A percentile compares a stretch with the other conserved stretches of the same genome.
Conservation (phyloP, 2,797 vertebrate species). For the Psittacula derbiana region DNA sequence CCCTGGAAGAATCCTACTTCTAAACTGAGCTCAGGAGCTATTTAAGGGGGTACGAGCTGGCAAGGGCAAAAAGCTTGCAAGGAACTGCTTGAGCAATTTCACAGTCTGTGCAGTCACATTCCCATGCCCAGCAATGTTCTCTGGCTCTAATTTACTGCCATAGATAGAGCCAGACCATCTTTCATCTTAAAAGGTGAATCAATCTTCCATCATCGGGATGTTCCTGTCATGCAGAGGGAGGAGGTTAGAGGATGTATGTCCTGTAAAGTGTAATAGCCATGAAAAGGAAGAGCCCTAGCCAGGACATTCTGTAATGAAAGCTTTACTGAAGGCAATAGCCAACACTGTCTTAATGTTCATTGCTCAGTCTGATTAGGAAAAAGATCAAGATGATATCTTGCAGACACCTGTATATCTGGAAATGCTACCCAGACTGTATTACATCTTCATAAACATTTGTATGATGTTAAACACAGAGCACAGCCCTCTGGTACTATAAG, state of each 20-base stretch:
- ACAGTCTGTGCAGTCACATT: neutral
- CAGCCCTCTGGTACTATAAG: neutral
- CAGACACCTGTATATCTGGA: neutral
- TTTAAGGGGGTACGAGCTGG: neutral
- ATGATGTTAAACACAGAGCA: neutral
- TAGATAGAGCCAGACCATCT: neutral
- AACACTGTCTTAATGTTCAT: neutral
- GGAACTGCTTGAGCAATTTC: neutral
- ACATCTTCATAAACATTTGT: neutral
- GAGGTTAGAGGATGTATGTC: neutral
- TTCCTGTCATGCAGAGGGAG: neutral
- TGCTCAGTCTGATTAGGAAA: neutral
- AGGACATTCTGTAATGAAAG: neutral
- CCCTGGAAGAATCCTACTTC: neutral
- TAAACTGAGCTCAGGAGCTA: neutral
- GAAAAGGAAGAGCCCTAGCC: neutral
- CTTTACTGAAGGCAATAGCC: neutral
- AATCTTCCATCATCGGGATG: neutral
- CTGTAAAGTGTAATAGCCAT: neutral
- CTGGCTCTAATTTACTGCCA: neutral
- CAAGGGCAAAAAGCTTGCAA: neutral
- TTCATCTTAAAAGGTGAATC: constrained; percentile 14
- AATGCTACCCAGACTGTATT: neutral
- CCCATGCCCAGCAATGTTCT: neutral
- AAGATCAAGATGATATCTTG: neutral